Base-by-base conservation (phyloP, 2,888 invertebrate species). In the Drosophila nr. fundita region DNA sequence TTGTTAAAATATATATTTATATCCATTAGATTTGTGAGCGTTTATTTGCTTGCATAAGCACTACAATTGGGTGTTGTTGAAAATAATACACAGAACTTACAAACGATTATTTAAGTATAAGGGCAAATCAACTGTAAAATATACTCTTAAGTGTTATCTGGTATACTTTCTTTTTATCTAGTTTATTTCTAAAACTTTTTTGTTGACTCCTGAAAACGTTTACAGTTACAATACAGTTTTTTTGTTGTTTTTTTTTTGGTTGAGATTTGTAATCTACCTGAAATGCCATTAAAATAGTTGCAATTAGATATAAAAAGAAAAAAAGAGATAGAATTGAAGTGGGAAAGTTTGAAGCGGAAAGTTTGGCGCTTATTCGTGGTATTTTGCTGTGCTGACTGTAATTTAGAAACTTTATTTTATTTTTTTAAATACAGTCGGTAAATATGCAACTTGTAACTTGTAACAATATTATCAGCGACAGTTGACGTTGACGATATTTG, bases 401-500 rank as follows among this genome's bases (percentile, higher is more conserved):
- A 64, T 72, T 79, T 55, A 13, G 38, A 64, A 74, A 74, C 38
- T 78, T 78, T 76, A 65, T 66, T 70, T 61, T 13, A 15, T 21
- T 45, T 21, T 24, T 45, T 24, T 8, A 53, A 67, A 50, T 67
- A 49, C 59, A 79, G 60, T 73, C 30, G 63, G 80, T 81, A 81
- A 81, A 76, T 74, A 72, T 82, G 73, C 65, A 74, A 66, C 73
- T 78, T 78, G 74, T 72, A 70, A 68, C 73, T 78, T 78, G 74
- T 72, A 69, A 73, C 63, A 66, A 68, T 72, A 86, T 73, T 76
- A 76, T 76, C 57, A 68, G 70, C 29, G 58, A 71, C 53, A 65
- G 65, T 71, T 42, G 52, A 36, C 32, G 38, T 50, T 45, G 53
- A 15, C 13, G 53, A 68, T 59, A 68, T 76, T 63, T 57, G 55